Conservation (phyloP, 1,140 invertebrate genomes). For the Caligus rogercresseyi region DNA sequence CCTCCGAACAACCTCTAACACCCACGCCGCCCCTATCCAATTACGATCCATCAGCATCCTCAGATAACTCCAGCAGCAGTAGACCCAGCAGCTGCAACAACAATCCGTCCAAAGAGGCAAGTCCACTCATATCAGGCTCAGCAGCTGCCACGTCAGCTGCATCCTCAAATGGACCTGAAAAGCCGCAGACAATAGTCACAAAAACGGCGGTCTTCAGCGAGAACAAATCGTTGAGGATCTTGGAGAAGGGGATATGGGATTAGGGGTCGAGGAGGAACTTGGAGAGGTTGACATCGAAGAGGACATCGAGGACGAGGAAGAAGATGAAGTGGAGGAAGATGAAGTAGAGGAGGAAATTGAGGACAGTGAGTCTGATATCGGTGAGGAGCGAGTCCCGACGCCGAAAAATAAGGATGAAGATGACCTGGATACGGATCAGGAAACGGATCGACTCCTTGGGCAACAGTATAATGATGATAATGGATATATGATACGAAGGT, state of each 20-base stretch:
- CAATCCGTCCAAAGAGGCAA: neutral
- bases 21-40: neutral
- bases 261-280: neutral
- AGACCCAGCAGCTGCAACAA: neutral
- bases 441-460: conserved; percentile 49
- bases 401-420: conserved; percentile 21
- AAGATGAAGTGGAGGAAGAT: conserved; percentile 12
- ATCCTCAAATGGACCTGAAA: neutral
- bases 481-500: conserved; percentile 71
- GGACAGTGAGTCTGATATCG: neutral
- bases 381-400: conserved; percentile 11
- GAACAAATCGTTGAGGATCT: neutral
- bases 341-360: conserved; percentile 11
- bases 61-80: neutral
- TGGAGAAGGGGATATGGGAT: neutral
- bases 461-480: conserved; percentile 65
- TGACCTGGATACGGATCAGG: conserved; percentile 44
- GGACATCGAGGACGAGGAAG: conserved; percentile 9
- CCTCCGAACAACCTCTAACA: neutral
- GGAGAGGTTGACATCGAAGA: conserved; percentile 9
- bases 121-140: neutral
- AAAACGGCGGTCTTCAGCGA: neutral
- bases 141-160: neutral
- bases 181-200: neutral
- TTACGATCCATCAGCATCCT: neutral